phyloP scores from a whole-genome alignment of 2,888 invertebrate genomes.

The Plemyria rubiginata region DNA sequence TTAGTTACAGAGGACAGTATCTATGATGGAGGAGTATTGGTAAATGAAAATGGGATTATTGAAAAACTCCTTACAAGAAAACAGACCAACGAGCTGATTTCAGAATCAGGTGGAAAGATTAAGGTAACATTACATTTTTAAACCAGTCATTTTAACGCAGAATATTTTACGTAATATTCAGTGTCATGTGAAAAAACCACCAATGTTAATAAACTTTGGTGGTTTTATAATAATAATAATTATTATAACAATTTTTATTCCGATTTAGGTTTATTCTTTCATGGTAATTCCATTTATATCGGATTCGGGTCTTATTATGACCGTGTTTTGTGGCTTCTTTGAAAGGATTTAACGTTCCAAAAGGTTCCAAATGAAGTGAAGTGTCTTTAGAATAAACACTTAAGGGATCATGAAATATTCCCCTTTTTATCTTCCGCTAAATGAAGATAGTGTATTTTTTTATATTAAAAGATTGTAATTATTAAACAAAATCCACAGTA shows the following conservation, averaged over 20 bases:
- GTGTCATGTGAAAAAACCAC: no score
- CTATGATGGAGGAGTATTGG: constrained; percentile 85
- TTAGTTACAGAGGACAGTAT: constrained; percentile 83
- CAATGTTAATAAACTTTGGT: no score
- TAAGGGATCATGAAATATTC: not conserved
- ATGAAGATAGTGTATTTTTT: no score
- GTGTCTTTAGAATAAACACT: constrained; percentile 4
- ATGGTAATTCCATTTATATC: constrained; percentile 7
- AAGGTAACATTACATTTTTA: constrained; percentile 67
- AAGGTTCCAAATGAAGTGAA: constrained; percentile 16
- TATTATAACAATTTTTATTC: not conserved
- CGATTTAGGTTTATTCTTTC: constrained; percentile 8
- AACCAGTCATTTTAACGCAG: not conserved
- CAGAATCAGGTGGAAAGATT: constrained; percentile 76
- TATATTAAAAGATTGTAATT: no score
- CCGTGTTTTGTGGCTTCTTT: constrained; percentile 19
- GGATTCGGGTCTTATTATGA: constrained; percentile 17
- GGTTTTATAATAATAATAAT: no score
- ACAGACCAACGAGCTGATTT: constrained; percentile 74
- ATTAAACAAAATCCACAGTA: no score
- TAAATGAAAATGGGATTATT: constrained; percentile 85
- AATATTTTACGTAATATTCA: no score
- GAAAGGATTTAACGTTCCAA: constrained; percentile 15
- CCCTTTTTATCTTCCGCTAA: not conserved
- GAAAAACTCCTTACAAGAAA: constrained; percentile 76